Evolutionary conservation across 1,140 invertebrate species (phyloP), one percentile per base, ranked within the genome.

Genomic region (Zaprionus lachaisei): DNA sequence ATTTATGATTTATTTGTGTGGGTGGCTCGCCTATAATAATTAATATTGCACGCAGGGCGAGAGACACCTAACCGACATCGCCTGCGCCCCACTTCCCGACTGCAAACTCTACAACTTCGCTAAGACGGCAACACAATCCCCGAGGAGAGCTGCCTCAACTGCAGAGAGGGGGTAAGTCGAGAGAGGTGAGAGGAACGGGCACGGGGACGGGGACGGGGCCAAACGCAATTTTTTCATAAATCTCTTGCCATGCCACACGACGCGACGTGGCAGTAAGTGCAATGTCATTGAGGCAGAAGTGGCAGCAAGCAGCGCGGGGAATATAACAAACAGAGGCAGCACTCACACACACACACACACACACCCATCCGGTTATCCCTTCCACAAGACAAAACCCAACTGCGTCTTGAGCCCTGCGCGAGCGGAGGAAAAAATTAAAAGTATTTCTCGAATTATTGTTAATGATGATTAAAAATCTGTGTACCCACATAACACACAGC

Each of bases 381-480:
- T 49, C 34, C 60, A 41, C 38, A 63, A 65, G 31, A 51, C 17
- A 70, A 14, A 58, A n/a, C 49, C 37, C 37, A 66, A 17, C 72
- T 62, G 64, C 57, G 79, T 77, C 83, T 86, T 87, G 78, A 80
- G 80, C 31, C 55, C 56, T 37, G 77, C 12, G 62, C 68, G 51
- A 54, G 41, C n/a, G 15, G 24, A 67, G 22, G 15, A 81, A 73
- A 79, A 92, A 90, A 90, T 92, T 89, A 92, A 91, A 91, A 92
- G 81, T 87, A 91, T 92, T 92, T 86, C 90, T 92, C 86, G 91
- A 92, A 92, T 91, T 92, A 90, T 92, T 87, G 85, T 92, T 92
- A 92, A 92, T 92, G 90, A 91, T 92, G 85, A 92, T 92, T 92
- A 92, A 92, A 92, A 92, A 87, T 87, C 89, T 89, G 76, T 89